A percentile compares a stretch with the other conserved stretches of the same genome.
Evolutionary conservation across 2,797 vertebrate species (phyloP).

Genomic region (Chloroceryle amazona): DNA sequence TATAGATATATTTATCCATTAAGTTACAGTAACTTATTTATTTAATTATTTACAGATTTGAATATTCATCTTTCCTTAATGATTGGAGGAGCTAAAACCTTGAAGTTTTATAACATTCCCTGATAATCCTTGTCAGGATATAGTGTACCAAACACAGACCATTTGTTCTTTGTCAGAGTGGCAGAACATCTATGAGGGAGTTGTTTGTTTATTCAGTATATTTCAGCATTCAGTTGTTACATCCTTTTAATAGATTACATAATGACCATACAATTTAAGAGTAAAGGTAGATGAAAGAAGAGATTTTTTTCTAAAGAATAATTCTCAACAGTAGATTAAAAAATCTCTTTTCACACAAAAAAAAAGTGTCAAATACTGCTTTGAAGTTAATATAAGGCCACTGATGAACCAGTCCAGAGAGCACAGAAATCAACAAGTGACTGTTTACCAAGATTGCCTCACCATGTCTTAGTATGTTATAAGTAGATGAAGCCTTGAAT

Average conservation of each 20-base stretch:
- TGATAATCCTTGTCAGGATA: background rate
- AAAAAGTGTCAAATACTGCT: background rate
- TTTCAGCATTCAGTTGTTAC: background rate
- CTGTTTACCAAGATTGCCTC: background rate
- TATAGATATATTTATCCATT: background rate
- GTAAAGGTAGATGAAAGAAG: background rate
- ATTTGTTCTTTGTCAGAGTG: background rate
- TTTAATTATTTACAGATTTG: background rate
- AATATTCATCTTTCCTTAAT: background rate
- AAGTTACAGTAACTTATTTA: background rate
- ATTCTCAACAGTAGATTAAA: background rate
- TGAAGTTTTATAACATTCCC: background rate
- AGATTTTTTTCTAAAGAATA: background rate
- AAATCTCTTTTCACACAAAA: background rate
- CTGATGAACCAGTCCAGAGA: background rate
- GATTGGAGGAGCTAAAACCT: background rate
- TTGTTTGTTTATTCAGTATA: background rate
- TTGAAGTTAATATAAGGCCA: background rate
- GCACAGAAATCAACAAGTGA: background rate
- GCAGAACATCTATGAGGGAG: background rate
- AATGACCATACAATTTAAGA: background rate
- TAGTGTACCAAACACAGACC: background rate
- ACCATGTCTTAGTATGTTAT: background rate
- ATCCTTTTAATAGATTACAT: background rate
- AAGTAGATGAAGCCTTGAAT: background rate